phyloP scores from a whole-genome alignment of 2,113 vertebrate species.

The Canis aureus region DNA sequence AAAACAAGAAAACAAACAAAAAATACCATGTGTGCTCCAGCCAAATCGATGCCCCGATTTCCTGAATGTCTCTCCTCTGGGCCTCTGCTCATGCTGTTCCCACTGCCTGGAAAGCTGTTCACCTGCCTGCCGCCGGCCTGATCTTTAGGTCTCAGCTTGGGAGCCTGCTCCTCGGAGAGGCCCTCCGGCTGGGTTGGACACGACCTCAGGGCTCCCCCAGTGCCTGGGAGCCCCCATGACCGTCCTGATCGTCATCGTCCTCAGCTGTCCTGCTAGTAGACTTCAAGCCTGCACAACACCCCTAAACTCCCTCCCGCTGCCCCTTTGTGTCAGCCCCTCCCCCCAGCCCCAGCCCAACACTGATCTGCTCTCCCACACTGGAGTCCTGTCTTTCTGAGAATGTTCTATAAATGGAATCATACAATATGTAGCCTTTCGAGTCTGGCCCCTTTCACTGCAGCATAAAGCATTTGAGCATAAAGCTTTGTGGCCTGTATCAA shows the following conservation, averaged over 20 bases:
- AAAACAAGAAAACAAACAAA: background rate
- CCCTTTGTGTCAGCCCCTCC: background rate
- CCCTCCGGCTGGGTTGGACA: background rate
- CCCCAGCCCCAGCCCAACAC: background rate
- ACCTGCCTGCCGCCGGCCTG: background rate
- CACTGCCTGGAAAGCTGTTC: background rate
- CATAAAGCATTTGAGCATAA: background rate
- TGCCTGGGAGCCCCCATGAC: accelerated
- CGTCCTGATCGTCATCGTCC: background rate
- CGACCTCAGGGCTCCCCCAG: background rate
- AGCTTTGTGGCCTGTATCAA: background rate
- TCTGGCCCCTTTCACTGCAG: background rate
- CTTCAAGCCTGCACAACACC: background rate
- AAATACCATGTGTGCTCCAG: background rate
- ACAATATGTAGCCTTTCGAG: background rate
- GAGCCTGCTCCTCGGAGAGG: background rate
- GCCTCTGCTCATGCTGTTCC: background rate
- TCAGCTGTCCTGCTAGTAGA: background rate
- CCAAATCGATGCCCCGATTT: background rate
- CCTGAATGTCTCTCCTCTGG: background rate
- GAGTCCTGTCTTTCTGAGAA: background rate
- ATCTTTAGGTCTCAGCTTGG: background rate
- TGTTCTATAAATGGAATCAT: background rate
- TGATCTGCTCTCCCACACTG: background rate
- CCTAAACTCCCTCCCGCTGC: background rate